Conservation (phyloP, 2,888 invertebrate species). For the Epistrophe eligans region DNA sequence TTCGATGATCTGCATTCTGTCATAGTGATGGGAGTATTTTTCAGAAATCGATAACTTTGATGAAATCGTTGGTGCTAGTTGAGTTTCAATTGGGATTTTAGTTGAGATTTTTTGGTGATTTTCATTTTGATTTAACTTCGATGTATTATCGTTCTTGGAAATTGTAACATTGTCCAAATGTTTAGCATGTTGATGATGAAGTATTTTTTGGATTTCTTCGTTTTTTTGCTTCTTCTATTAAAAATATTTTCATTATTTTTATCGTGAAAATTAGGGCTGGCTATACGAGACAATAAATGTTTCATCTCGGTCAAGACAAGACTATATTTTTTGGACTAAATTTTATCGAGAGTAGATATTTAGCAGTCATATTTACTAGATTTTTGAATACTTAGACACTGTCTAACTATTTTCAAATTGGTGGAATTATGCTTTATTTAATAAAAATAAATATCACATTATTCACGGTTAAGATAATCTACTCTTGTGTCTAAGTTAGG, state of each 20-base stretch:
- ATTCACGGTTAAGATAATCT: no score
- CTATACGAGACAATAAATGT: no score
- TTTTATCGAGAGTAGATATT: no score
- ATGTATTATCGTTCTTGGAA: slow-evolving; percentile 1
- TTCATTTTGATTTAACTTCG: background rate
- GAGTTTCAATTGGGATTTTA: background rate
- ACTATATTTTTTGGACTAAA: no score
- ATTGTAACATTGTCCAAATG: background rate
- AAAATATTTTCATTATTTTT: slow-evolving; percentile 47
- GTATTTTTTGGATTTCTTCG: background rate
- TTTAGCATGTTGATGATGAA: background rate
- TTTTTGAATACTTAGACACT: no score
- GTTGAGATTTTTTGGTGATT: background rate
- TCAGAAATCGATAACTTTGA: background rate
- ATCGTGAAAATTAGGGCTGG: slow-evolving; percentile 1
- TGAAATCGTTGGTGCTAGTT: background rate
- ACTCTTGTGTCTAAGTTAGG: no score
- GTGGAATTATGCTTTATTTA: no score
- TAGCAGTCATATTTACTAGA: no score
- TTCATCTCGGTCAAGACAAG: no score
- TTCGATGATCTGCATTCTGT: slow-evolving; percentile 45
- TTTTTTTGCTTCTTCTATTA: slow-evolving; percentile 3
- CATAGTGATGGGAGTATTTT: no score
- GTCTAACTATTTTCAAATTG: no score
- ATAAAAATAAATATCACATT: no score